Base-by-base conservation (phyloP, 1,140 invertebrate species). In the Bombus terrestris region DNA sequence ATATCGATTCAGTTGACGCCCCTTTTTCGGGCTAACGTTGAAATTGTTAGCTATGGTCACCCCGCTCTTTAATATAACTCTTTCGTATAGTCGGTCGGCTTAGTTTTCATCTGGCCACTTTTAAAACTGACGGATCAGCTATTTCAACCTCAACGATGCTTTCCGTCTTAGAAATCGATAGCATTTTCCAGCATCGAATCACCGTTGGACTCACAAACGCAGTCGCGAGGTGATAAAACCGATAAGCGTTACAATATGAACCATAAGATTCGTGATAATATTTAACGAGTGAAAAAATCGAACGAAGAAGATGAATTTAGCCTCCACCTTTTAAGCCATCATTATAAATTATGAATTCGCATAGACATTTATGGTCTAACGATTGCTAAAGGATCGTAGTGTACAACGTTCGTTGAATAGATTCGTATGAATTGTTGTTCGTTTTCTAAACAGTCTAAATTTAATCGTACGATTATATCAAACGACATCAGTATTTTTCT, bases 101-200 rank as follows among this genome's bases (percentile, higher is more conserved):
- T 22, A 35, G 1, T 66, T 53, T 66, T 35, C 35, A 22, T 77
- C 75, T 9, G 35, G 37, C 41, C 22, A 35, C 12, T 74, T 6
- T 41, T 57, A 28, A 83, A 64, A 43, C 5, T n/a, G 73, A 81
- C 25, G 32, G 22, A 77, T 88, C 72, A 88, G 64, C 28, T 84
- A 53, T 68, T 81, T 41, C 37, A 74, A 71, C 57, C 41, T 57
- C 0, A 3, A 35, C 57, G 43, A 81, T 39, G 77, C 66, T 81
- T 39, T 62, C 37, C n/a, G 32, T 35, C 22, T 8, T 10, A 22
- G 8, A 47, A 59, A 85, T 89, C 82, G 59, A 89, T 89, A 81
- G 3, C 35, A 32, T n/a, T 83, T 43, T 47, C 0, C 10, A 25
- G 22, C 35, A 32, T 68, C 59, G 10, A 32, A 32, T 76, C 32